A percentile compares a stretch with the other conserved stretches of the same genome.
phyloP scores from a whole-genome alignment of 1,140 invertebrate genomes.

The Trichoplusia ni region DNA sequence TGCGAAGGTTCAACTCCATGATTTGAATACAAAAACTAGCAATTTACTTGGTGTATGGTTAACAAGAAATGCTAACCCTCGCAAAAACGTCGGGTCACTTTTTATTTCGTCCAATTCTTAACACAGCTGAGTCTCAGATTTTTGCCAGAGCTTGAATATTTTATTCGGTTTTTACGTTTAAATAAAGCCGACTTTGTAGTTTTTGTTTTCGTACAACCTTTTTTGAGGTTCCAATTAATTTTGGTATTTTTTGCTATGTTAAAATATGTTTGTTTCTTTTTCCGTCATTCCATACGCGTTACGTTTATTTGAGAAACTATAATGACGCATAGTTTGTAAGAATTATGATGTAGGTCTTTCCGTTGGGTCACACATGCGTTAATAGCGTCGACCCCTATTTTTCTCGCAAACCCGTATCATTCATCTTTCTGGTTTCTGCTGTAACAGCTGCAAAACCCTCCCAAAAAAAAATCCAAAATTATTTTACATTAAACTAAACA shows the following conservation, averaged over 20 bases:
- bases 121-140: not conserved
- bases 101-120: not conserved
- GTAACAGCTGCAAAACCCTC: not conserved
- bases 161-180: not conserved
- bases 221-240: not conserved
- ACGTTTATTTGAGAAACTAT: not conserved
- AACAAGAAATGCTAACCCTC: too few species aligned
- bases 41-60: too few species aligned
- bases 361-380: conserved; percentile 17
- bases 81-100: conserved; percentile 6
- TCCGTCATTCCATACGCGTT: too few species aligned
- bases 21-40: not conserved
- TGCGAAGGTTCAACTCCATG: too few species aligned
- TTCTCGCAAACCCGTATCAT: conserved; percentile 1
- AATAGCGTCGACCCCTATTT: conserved; percentile 38
- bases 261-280: too few species aligned
- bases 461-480: not conserved
- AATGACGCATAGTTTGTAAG: not conserved
- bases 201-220: too few species aligned
- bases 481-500: not conserved
- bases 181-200: not conserved
- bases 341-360: conserved; percentile 28
- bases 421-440: not conserved
- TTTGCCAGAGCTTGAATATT: not conserved
- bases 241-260: too few species aligned